phyloP scores from a whole-genome alignment of 2,113 vertebrate species.

The Geothlypis trichas region DNA sequence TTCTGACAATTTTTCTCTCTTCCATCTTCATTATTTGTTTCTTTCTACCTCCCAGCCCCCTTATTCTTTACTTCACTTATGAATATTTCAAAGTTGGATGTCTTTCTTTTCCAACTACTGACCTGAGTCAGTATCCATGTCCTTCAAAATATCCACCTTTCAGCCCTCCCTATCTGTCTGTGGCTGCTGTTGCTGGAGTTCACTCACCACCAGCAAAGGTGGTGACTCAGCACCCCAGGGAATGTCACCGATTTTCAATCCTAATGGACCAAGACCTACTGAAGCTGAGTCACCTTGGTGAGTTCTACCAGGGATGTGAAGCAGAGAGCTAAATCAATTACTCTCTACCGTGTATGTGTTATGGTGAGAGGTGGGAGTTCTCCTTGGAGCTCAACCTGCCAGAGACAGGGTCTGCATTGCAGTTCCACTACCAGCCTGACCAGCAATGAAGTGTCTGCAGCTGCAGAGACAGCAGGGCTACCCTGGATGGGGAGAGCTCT shows the following conservation, averaged over 20 bases:
- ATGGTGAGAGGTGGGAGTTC: neutral
- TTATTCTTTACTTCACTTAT: neutral
- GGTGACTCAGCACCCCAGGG: neutral
- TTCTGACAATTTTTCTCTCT: neutral
- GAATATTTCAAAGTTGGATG: neutral
- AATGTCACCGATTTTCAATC: neutral
- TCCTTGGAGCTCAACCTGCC: neutral
- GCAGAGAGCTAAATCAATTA: neutral
- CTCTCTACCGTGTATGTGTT: neutral
- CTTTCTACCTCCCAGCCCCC: neutral
- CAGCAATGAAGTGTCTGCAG: neutral
- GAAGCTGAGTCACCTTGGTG: neutral
- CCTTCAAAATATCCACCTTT: neutral
- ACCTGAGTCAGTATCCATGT: neutral
- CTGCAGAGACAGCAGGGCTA: neutral
- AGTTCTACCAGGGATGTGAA: neutral
- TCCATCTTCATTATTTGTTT: neutral
- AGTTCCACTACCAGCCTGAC: neutral
- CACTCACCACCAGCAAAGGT: neutral
- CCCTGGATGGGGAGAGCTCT: neutral
- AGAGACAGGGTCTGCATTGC: neutral
- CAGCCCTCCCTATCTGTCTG: neutral
- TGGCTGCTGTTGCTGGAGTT: neutral
- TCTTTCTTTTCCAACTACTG: neutral
- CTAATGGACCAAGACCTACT: neutral